A percentile compares a stretch with the other conserved stretches of the same genome.
phyloP scores from a whole-genome alignment of 2,888 invertebrate species.

The Galerucella pusilla region DNA sequence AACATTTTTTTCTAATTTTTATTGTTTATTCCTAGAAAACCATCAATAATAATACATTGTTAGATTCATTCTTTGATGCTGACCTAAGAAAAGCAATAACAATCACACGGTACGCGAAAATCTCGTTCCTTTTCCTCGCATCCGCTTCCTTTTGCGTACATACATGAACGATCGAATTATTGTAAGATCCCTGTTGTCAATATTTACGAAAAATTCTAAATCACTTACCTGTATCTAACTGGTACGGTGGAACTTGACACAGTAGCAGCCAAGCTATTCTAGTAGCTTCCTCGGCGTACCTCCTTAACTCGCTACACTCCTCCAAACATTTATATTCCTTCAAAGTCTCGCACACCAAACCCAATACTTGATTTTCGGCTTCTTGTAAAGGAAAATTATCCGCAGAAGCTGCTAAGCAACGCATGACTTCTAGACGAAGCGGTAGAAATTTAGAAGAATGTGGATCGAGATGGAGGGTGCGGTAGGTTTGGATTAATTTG shows the following conservation, averaged over 20 bases:
- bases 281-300: slow-evolving; percentile 85
- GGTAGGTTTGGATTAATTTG: slow-evolving; percentile 78
- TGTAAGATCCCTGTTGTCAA: not conserved
- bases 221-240: slow-evolving; percentile 68
- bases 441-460: slow-evolving; percentile 65
- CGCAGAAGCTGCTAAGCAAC: slow-evolving; percentile 72
- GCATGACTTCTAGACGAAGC: slow-evolving; percentile 72
- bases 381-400: slow-evolving; percentile 78
- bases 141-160: too few species aligned
- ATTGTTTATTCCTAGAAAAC: too few species aligned
- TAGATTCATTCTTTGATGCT: too few species aligned
- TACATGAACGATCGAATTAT: too few species aligned
- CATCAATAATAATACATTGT: too few species aligned
- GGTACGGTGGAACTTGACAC: slow-evolving; percentile 76
- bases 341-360: slow-evolving; percentile 80
- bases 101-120: too few species aligned
- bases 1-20: too few species aligned
- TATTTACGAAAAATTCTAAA: not conserved
- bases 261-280: slow-evolving; percentile 89
- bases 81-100: too few species aligned
- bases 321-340: slow-evolving; percentile 94
- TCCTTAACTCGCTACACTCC: slow-evolving; percentile 79
- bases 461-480: slow-evolving; percentile 61
- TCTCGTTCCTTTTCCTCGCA: too few species aligned
- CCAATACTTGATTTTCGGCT: slow-evolving; percentile 74